Conservation (phyloP, 1,140 invertebrate species). For the Oncopeltus fasciatus region DNA sequence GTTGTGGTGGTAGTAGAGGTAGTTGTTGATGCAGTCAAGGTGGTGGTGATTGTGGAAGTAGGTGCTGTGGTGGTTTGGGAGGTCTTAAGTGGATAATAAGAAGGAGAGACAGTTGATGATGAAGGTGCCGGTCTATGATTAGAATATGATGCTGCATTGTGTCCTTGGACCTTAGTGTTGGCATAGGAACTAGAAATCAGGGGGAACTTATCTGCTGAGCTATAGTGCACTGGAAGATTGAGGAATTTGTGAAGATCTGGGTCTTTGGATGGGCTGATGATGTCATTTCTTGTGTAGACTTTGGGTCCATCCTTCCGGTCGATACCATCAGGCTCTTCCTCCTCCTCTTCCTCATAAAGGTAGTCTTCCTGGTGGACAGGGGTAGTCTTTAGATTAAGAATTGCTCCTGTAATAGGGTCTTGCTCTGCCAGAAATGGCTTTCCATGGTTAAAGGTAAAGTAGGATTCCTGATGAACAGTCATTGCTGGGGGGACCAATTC, state of each 20-base stretch:
- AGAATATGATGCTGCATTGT: constrained; percentile 38
- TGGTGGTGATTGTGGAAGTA: constrained; percentile 22
- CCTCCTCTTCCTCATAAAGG: constrained; percentile 24
- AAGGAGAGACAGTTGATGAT: constrained; percentile 28
- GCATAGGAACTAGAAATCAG: constrained; percentile 55
- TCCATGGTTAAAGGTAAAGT: constrained; percentile 44
- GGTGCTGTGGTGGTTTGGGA: constrained; percentile 13
- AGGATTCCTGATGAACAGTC: constrained; percentile 24
- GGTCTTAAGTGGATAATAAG: constrained; percentile 22
- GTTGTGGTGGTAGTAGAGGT: constrained; percentile 28
- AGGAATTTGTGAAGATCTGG: constrained; percentile 52
- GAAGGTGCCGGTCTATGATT: constrained; percentile 43
- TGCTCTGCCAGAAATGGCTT: constrained; percentile 53
- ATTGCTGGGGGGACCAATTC: constrained; percentile 21
- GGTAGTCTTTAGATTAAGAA: constrained; percentile 23
- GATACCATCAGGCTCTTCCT: constrained; percentile 30
- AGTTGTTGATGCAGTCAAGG: constrained; percentile 22
- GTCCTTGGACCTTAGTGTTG: constrained; percentile 52
- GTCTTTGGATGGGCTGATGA: constrained; percentile 29
- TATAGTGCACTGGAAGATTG: constrained; percentile 51
- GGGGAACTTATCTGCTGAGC: constrained; percentile 43
- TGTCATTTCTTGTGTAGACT: constrained; percentile 34
- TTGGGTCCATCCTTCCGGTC: constrained; percentile 31
- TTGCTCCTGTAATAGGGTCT: constrained; percentile 46
- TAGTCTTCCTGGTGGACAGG: constrained; percentile 20